Percentiles rank a stretch among this genome's conserved stretches.
phyloP scores from a whole-genome alignment of 2,113 vertebrate genomes.

The Numida meleagris region DNA sequence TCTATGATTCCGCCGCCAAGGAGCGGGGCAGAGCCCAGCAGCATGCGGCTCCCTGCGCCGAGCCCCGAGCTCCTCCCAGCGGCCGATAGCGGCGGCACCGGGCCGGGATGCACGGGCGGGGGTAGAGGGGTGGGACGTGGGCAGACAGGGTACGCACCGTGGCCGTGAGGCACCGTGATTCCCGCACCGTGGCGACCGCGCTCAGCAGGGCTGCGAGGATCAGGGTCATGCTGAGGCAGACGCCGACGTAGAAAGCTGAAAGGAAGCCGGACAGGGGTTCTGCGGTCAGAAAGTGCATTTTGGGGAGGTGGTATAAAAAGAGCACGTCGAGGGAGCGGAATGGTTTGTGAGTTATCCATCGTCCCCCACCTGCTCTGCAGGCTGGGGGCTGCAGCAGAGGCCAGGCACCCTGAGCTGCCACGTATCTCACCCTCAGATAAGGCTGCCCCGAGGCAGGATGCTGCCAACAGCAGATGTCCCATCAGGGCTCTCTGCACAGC shows the following conservation, averaged over 20 bases:
- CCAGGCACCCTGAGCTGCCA: neutral
- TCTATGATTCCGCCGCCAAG: neutral
- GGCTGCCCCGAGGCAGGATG: neutral
- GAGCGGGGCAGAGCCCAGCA: no score
- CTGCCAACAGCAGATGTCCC: neutral
- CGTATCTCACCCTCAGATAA: constrained; percentile 20
- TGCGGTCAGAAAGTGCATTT: neutral
- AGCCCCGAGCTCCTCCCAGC: neutral
- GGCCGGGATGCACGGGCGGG: no score
- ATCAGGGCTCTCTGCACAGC: fast-evolving
- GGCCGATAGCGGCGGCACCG: neutral
- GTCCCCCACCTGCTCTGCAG: neutral
- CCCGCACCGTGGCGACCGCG: constrained; percentile 20
- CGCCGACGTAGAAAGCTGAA: constrained; percentile 65
- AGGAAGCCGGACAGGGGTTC: neutral
- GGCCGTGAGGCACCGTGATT: constrained; percentile 41
- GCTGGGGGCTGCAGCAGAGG: neutral
- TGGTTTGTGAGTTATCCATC: neutral
- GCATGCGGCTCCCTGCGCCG: neutral
- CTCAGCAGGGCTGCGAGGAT: constrained; percentile 64
- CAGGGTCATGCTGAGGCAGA: constrained; percentile 64
- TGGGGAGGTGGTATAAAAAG: neutral
- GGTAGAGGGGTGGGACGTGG: no score
- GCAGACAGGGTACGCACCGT: constrained; percentile 44
- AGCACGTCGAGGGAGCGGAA: neutral